These are phyloP conservation scores for Trogon surrucura DNA, from an alignment of 2,113 vertebrate species.

Conservation along the genomic window DNA sequence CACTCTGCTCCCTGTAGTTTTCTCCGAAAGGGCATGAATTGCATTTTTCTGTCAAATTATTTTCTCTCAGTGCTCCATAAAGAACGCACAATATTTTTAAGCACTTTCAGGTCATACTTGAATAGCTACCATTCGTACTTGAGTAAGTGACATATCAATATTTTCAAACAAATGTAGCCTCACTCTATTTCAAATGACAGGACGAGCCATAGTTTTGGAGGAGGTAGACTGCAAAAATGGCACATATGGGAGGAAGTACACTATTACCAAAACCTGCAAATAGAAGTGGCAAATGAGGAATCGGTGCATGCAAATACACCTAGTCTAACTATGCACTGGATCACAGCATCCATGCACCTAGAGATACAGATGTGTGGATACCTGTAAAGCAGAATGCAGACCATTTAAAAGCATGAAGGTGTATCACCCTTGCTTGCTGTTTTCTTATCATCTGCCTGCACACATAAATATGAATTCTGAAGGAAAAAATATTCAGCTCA, in stretches of 20 bases:
- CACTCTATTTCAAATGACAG: neutral
- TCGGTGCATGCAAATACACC: neutral
- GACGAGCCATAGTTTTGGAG: neutral
- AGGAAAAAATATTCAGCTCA: neutral
- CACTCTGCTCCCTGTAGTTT: neutral
- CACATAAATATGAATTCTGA: neutral
- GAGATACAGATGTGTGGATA: neutral
- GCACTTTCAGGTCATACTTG: neutral
- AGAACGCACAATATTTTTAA: neutral
- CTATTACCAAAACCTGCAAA: neutral
- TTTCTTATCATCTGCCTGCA: neutral
- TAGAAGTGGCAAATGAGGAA: neutral
- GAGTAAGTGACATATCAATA: neutral
- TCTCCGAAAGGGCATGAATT: neutral
- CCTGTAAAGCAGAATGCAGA: neutral
- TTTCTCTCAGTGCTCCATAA: neutral
- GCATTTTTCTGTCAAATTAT: neutral
- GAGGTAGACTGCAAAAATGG: neutral
- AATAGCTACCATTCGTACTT: neutral
- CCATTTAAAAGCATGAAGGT: neutral
- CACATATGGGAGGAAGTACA: rapidly evolving
- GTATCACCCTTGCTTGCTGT: neutral
- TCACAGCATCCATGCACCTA: rapidly evolving
- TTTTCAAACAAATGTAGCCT: neutral
- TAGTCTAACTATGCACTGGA: neutral